A percentile compares a stretch with the other conserved stretches of the same genome.
Evolutionary conservation across 1,140 invertebrate species (phyloP).

Genomic region (Bombus pascuorum): DNA sequence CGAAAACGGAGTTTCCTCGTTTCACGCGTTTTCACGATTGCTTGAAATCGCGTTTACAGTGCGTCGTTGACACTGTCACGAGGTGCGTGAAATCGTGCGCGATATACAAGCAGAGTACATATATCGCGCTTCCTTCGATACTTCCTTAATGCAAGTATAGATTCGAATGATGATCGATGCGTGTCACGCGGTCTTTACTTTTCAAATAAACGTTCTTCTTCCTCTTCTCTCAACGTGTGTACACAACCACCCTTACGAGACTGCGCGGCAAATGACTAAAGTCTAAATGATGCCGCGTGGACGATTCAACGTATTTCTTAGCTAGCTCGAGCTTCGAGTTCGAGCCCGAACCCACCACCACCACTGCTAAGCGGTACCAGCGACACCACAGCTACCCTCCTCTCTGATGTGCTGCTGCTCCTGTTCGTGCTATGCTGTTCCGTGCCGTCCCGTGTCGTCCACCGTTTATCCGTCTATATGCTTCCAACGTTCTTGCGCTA

Average conservation of each 20-base stretch:
- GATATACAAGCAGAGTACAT: not conserved
- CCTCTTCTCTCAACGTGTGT: too few species aligned
- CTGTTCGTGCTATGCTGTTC: not conserved
- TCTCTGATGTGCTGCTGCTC: not conserved
- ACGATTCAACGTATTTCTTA: slow-evolving; percentile 10
- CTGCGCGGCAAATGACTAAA: slow-evolving; percentile 16
- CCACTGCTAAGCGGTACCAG: slow-evolving; percentile 18
- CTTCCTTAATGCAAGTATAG: not conserved
- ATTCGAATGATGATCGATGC: not conserved
- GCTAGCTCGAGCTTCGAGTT: not conserved
- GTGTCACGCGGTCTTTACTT: not conserved
- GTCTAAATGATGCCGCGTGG: slow-evolving; percentile 43
- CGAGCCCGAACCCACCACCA: not conserved
- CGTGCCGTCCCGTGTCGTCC: not conserved
- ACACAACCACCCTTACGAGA: slow-evolving; percentile 46
- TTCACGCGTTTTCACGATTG: not conserved
- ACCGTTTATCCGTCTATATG: not conserved
- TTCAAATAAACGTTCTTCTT: not conserved
- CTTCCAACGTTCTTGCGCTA: not conserved
- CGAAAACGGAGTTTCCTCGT: not conserved
- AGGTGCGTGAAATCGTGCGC: not conserved
- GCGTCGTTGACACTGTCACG: not conserved
- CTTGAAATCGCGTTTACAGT: not conserved
- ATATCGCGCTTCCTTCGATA: not conserved
- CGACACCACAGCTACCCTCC: slow-evolving; percentile 25